Base-by-base conservation (phyloP, 2,797 vertebrate genomes). In the Eulemur mongoz region DNA sequence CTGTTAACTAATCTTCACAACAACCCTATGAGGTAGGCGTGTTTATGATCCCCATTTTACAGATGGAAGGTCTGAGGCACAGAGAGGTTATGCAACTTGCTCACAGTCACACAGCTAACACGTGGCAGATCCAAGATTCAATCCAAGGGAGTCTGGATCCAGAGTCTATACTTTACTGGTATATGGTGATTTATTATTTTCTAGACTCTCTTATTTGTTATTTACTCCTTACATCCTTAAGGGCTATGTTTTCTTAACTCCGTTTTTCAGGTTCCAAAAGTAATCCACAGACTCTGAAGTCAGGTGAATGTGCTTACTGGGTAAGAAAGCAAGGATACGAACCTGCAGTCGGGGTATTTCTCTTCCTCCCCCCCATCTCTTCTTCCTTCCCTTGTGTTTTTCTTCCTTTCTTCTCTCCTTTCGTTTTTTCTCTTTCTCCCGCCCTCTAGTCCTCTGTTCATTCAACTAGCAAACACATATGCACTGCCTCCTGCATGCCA, bases 111-210 rank as follows among this genome's bases (percentile, higher is more conserved):
- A 61, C 73, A 73, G 78, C 8, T 1, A 57, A n/a, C 2, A 5
- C 5, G 0, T 0, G 13, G n/a, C 38, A 25, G 63, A 89, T 54
- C 25, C 81, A 98, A 98, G 76, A 65, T 45, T 76, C 32, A 12
- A 2, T 27, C 25, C 52, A 22, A 52, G 40, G 54, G n/a, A 54
- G 35, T 11, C 43, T 40, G 22, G 52, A 63, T 54, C 52, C 15
- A 38, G 59, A 69, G 43, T 43, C 38, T n/a, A 6, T 27, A 15
- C 27, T 17, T 89, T 2, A 12, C 48, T 18, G 11, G 20, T 11
- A 32, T 63, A 20, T 3, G 45, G 45, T 2, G 25, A 57, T 54
- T 57, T 78, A 10, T 20, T 65, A 25, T 83, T 82, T 79, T 81
- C 10, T 43, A 83, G 72, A 32, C n/a, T 88, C 32, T 76, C 4